Base-by-base conservation (phyloP, 2,797 vertebrate genomes). In the Anniella stebbinsi region DNA sequence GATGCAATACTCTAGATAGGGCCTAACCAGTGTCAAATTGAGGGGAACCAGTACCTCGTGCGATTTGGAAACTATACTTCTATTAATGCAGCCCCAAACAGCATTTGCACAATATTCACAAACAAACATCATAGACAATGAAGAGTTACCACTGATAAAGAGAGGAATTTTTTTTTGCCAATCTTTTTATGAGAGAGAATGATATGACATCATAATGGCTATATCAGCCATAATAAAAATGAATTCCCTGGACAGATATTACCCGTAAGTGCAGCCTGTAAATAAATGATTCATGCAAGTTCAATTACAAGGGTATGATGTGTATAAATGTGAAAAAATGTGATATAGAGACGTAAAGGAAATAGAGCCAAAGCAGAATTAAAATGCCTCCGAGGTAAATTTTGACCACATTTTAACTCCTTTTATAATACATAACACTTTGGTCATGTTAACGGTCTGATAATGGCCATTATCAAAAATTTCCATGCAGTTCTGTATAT, bases 231-330 rank as follows among this genome's bases (percentile, higher is more conserved):
- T 91, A 95, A 95, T 92, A 95, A 95, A 94, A 95, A 94, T 92
- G 25, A 91, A 94, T 93, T 93, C 88, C 91, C 93, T 88, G 92
- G 94, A 93, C 92, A 95, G 91, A 87, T 90, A 93, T 94, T 96
- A 95, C 80, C 94, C 92, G 11, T 93, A 96, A 96, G 88, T 94
- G 90, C 84, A 93, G n/a, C 0, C 0, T 95, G 90, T 93, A 95
- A 95, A 96, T 96, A 96, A 95, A 95, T 96, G 94, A 94, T 92
- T 96, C 92, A 94, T 91, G 90, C 83, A 96, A 95, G 92, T 96
- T 96, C 94, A 95, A 91, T 94, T 95, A 94, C 81, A 95, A 96
- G 88, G 86, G 82, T 92, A 94, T 89, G 73, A 94, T 91, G 69
- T 90, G 87, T 94, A 93, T 94, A 95, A 96, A 94, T 92, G 87